These are phyloP conservation scores for Lagodon rhomboides DNA, from an alignment of 2,797 vertebrate species.

Conservation along the genomic window DNA sequence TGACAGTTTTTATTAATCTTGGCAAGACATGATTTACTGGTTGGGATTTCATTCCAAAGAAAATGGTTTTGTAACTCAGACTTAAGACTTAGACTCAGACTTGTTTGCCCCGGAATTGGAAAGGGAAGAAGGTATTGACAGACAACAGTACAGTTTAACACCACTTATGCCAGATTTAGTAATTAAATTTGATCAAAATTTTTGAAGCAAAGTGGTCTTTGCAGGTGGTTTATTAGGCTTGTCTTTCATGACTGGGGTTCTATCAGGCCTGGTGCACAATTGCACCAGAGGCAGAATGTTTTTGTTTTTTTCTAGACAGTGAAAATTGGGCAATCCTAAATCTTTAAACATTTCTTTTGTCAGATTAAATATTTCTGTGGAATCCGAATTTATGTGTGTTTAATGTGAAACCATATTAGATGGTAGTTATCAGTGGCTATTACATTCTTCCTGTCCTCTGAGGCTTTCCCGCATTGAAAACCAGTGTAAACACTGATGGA, in stretches of 20 bases:
- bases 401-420: background rate
- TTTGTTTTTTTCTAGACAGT: background rate
- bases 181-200: constrained; percentile 48
- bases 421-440: background rate
- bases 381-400: background rate
- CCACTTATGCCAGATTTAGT: constrained; percentile 30
- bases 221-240: constrained; percentile 35
- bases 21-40: constrained; percentile 5
- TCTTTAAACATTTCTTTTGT: background rate
- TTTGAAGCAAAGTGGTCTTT: constrained; percentile 47
- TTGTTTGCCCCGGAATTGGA: constrained; percentile 64
- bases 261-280: background rate
- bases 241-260: constrained; percentile 3
- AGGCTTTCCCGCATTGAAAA: background rate
- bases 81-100: too few species aligned
- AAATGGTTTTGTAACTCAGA: constrained; percentile 38
- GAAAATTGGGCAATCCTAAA: background rate
- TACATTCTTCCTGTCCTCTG: background rate
- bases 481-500: background rate
- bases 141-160: constrained; percentile 14
- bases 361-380: background rate
- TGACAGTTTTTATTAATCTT: background rate
- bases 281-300: background rate
- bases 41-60: constrained; percentile 21
- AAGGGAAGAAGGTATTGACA: constrained; percentile 40